Evolutionary conservation across 2,797 vertebrate genomes (phyloP).

Genomic region (Tangara arthus): DNA sequence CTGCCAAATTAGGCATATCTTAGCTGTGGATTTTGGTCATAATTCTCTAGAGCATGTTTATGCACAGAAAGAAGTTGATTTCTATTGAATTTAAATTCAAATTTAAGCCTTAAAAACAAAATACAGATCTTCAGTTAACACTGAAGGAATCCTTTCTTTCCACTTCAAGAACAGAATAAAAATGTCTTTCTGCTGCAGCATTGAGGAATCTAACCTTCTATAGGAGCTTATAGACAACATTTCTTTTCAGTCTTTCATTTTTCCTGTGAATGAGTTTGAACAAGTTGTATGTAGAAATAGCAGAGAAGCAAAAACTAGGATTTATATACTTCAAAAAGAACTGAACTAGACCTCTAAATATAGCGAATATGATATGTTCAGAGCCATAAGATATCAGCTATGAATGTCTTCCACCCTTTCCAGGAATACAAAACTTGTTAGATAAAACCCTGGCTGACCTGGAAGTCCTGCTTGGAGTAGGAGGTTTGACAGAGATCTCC

Average conservation of each 20-base stretch:
- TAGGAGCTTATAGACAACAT: background rate
- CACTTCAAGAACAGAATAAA: background rate
- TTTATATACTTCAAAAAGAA: background rate
- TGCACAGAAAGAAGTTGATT: slow-evolving; percentile 50
- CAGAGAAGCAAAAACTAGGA: background rate
- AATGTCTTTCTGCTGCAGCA: background rate
- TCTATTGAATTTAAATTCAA: slow-evolving; percentile 53
- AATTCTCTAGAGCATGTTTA: slow-evolving; percentile 34
- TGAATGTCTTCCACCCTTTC: background rate
- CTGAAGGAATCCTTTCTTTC: background rate
- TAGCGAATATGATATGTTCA: background rate
- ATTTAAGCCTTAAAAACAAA: slow-evolving; percentile 30
- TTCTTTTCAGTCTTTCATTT: background rate
- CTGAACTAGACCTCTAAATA: background rate
- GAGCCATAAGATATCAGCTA: background rate
- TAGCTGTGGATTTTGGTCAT: slow-evolving; percentile 28
- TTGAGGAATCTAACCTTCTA: background rate
- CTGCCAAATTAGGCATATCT: slow-evolving; percentile 39
- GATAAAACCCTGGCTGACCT: background rate
- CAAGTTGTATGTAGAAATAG: background rate
- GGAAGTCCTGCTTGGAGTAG: background rate
- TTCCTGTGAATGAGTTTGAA: background rate
- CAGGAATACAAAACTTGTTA: background rate
- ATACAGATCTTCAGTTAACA: background rate
- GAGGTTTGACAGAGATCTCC: background rate